phyloP scores from a whole-genome alignment of 1,140 invertebrate species.

The Ooceraea biroi region DNA sequence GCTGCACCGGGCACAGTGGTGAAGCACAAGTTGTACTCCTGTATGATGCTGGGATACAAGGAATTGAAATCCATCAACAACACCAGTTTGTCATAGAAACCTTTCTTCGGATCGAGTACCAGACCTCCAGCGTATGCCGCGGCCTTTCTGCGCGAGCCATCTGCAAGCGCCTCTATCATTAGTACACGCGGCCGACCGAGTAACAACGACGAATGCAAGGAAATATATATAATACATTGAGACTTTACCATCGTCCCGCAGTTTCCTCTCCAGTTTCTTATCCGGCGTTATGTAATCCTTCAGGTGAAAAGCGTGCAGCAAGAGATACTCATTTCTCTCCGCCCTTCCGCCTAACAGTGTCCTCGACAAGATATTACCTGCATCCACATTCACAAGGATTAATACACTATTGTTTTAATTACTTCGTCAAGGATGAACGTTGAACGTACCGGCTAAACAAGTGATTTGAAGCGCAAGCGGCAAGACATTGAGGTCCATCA shows the following conservation, averaged over 20 bases:
- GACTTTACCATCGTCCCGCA: slow-evolving; percentile 70
- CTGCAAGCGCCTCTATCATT: slow-evolving; percentile 27
- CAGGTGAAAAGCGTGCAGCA: slow-evolving; percentile 97
- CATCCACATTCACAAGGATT: slow-evolving; percentile 43
- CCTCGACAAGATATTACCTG: slow-evolving; percentile 93
- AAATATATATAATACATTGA: slow-evolving; percentile 25
- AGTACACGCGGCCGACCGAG: not conserved
- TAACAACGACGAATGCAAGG: not conserved
- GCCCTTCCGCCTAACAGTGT: slow-evolving; percentile 97
- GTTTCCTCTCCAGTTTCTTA: slow-evolving; percentile 87
- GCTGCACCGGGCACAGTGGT: slow-evolving; percentile 92
- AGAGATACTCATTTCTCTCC: slow-evolving; percentile 97
- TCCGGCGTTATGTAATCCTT: slow-evolving; percentile 98
- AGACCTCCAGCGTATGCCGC: slow-evolving; percentile 97
- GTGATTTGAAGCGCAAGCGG: slow-evolving; percentile 98
- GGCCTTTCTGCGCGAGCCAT: slow-evolving; percentile 89
- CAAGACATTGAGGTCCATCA: slow-evolving; percentile 96
- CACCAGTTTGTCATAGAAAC: slow-evolving; percentile 98
- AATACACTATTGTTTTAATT: not conserved
- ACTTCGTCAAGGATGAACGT: slow-evolving; percentile 1
- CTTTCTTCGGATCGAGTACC: slow-evolving; percentile 98
- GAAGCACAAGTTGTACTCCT: slow-evolving; percentile 99
- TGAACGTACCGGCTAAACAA: slow-evolving; percentile 93
- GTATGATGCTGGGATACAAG: slow-evolving; percentile 99
- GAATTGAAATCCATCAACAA: slow-evolving; percentile 99